Evolutionary conservation across 2,797 vertebrate genomes (phyloP), one percentile per base, ranked within the genome.

Genomic region (Euthynnus affinis): DNA sequence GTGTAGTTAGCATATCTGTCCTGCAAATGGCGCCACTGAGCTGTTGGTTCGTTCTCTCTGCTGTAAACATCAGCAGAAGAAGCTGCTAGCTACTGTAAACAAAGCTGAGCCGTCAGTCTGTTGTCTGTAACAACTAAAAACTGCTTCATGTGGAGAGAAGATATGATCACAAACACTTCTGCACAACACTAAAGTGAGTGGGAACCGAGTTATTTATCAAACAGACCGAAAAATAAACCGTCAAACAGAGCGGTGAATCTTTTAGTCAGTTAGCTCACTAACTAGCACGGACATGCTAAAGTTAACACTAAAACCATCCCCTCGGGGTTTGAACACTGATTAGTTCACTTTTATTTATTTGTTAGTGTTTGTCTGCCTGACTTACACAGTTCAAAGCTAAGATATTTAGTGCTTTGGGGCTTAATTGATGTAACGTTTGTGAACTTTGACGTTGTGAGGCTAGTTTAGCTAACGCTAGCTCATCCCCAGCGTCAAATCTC

Each of bases 51-150:
- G 46, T 20, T 27, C 53, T 27, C 20, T 55, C 17, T 27, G 27
- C n/a, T 20, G 15, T 69, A 27, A 27, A 58, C 29, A 18, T 1
- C 0, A 51, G n/a, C 53, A 52, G 85, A 75, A 69, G 80, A 75
- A 87, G 71, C 12, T 4, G 13, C 55, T 58, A 57, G 37, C 65
- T 27, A 0, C 61, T 69, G 74, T 87, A 83, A 89, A 91, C 85
- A 91, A 90, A 85, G 81, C 71, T 37, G 37, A 40, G 7, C 61
- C 18, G 8, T 0, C 0, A 6, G 20, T 20, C 40, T 14, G 29
- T 10, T 0, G n/a, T 14, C 13, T 25, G 23, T 4, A 62, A 58
- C 4, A 20, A 17, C 8, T 3, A 0, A 2, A 56, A 60, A 4
- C n/a, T 3, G 15, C 2, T 1, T 34, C 2, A 27, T 5, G 13